Base-by-base conservation (phyloP, 2,888 invertebrate genomes). In the Acleris holmiana region DNA sequence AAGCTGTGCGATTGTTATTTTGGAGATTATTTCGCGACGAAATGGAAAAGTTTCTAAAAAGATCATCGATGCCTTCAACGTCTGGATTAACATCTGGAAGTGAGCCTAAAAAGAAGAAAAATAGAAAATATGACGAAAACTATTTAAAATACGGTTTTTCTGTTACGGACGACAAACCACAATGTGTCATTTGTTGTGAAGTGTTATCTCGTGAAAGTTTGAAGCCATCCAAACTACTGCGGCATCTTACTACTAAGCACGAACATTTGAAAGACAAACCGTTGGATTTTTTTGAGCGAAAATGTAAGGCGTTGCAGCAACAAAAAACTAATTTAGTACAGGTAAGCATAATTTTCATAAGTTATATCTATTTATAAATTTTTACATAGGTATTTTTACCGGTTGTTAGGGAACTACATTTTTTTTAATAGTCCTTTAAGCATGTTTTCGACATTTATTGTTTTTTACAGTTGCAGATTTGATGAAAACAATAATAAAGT, bases 261-360 rank as follows among this genome's bases (percentile, higher is more conserved):
- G 40, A 55, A 55, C 1, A 55, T n/a, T 18, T 21, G 15, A 44
- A 41, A 44, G 46, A 55, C 41, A 55, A 55, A 23, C 55, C 55
- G 41, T 23, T 55, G 44, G 55, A 55, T 15, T 55, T 55, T 41
- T 55, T 55, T 44, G 55, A 55, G 21, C 41, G 55, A 23, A 55
- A 55, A 23, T n/a, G 21, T 8, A 55, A 7, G 13, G 55, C 55
- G 21, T 44, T 55, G 41, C 13, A 41, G 4, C 21, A 55, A 21
- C 55, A 55, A 44, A n/a, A 44, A 44, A 44, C 41, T 44, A 55
- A 41, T 55, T 44, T 55, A 23, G 44, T 55, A 19, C 49, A 50
- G 25, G 23, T 25, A 50, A 50, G 25, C 21, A 25, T 10, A 13
- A 50, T 3, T 50, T 15, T n/a, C 8, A 25, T 25, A 23, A 23